A percentile compares a stretch with the other conserved stretches of the same genome.
These are phyloP conservation scores for Drosophila pegasa DNA, from an alignment of 2,888 invertebrate genomes.

Conservation along the genomic window DNA sequence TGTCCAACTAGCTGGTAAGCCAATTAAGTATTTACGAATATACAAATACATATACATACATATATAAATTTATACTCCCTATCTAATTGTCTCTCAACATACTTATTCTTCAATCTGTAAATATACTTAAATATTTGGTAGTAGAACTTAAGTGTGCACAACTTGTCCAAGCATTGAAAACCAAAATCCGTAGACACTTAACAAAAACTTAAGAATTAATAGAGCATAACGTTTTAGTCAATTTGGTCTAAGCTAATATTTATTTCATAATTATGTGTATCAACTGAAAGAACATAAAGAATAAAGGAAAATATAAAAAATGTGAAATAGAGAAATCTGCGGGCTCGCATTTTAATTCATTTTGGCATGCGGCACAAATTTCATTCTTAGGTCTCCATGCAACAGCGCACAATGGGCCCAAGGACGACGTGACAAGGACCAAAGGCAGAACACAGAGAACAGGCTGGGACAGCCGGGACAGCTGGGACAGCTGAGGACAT, in stretches of 20 bases:
- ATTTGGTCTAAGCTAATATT: conserved; percentile 75
- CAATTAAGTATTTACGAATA: conserved; percentile 45
- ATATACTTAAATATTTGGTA: conserved; percentile 32
- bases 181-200: conserved; percentile 52
- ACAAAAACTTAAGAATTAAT: conserved; percentile 64
- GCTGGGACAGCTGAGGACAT: conserved; percentile 12
- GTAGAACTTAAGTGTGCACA: conserved; percentile 25
- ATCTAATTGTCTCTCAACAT: conserved; percentile 29
- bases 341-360: conserved; percentile 49
- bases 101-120: conserved; percentile 36
- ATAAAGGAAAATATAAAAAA: conserved; percentile 40
- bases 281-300: conserved; percentile 29
- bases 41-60: conserved; percentile 4
- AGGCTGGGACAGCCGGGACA: conserved; percentile 15
- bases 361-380: conserved; percentile 55
- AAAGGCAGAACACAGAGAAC: conserved; percentile 15
- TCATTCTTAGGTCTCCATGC: conserved; percentile 38
- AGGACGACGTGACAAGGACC: conserved; percentile 45
- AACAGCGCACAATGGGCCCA: conserved; percentile 59
- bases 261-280: conserved; percentile 66
- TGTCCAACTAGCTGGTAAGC: conserved; percentile 44
- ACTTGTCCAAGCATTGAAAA: conserved; percentile 59
- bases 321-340: conserved; percentile 7
- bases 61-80: conserved; percentile 2
- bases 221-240: conserved; percentile 74